Evolutionary conservation across 2,888 invertebrate species (phyloP).

Genomic region (Drosophila kuntzei): DNA sequence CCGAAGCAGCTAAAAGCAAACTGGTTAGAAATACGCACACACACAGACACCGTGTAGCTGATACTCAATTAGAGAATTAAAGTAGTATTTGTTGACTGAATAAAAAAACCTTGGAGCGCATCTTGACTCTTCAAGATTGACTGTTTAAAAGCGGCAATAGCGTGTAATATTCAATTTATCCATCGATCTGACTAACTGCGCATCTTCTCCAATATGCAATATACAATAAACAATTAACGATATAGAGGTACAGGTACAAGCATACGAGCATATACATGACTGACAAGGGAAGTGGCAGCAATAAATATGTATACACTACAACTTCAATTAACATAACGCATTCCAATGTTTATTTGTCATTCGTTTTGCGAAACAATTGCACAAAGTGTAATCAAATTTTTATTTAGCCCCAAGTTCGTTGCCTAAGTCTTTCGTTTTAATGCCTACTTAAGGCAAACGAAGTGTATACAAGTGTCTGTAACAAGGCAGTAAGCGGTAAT

Average conservation of each 20-base stretch:
- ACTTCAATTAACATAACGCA: slow-evolving; percentile 30
- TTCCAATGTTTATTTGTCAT: slow-evolving; percentile 43
- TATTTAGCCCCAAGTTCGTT: slow-evolving; percentile 64
- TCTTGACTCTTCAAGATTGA: slow-evolving; percentile 68
- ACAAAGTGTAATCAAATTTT: slow-evolving; percentile 12
- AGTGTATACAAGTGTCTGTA: slow-evolving; percentile 10
- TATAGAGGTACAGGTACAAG: background rate
- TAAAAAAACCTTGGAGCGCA: slow-evolving; percentile 74
- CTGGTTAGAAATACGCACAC: slow-evolving; percentile 66
- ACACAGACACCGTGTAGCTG: background rate
- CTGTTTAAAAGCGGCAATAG: slow-evolving; percentile 10
- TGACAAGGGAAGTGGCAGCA: slow-evolving; percentile 12
- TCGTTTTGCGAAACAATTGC: slow-evolving; percentile 21
- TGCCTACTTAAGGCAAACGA: background rate
- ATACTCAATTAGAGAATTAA: slow-evolving; percentile 40
- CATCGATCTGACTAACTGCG: slow-evolving; percentile 21
- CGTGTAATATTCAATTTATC: slow-evolving; percentile 35
- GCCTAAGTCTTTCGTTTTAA: slow-evolving; percentile 75
- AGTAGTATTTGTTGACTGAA: slow-evolving; percentile 34
- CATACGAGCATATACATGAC: slow-evolving; percentile 2
- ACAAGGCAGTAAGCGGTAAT: background rate
- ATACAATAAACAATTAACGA: slow-evolving; percentile 16
- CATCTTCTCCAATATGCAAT: slow-evolving; percentile 10
- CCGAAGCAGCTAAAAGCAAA: slow-evolving; percentile 49
- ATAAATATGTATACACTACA: slow-evolving; percentile 4